phyloP scores from a whole-genome alignment of 2,113 vertebrate genomes.

The Ceyx margarethae region DNA sequence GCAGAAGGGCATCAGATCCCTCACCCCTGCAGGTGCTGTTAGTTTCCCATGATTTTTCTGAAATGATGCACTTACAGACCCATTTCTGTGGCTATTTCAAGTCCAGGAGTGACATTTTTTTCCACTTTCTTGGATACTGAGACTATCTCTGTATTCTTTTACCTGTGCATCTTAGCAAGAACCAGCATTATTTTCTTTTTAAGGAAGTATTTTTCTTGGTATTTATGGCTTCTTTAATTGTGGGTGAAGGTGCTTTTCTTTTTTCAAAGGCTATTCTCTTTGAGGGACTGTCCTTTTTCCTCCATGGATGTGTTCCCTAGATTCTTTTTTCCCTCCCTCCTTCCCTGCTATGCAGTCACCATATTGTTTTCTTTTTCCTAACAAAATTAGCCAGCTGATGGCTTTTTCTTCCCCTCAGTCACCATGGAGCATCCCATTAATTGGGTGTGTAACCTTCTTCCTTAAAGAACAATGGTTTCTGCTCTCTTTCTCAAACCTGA shows the following conservation, averaged over 20 bases:
- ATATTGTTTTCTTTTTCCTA: not conserved
- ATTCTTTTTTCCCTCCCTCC: not conserved
- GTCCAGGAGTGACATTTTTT: not conserved
- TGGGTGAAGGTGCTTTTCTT: not conserved
- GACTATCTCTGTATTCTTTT: not conserved
- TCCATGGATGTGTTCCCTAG: not conserved
- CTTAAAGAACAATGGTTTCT: not conserved
- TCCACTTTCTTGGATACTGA: not conserved
- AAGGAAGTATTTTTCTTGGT: not conserved
- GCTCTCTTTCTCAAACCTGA: not conserved
- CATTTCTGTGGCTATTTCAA: constrained; percentile 5
- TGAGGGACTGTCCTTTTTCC: not conserved
- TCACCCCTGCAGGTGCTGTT: not conserved
- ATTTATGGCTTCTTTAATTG: not conserved
- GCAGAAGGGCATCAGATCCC: not conserved
- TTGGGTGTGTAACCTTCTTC: not conserved
- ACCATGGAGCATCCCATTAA: not conserved
- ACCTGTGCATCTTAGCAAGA: not conserved
- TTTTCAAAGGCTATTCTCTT: not conserved
- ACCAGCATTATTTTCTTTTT: not conserved
- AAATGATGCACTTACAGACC: not conserved
- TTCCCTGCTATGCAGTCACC: not conserved
- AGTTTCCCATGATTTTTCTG: not conserved
- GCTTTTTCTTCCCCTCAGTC: not conserved
- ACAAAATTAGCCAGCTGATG: not conserved